phyloP scores from a whole-genome alignment of 2,888 invertebrate genomes.

The Tinea trinotella region DNA sequence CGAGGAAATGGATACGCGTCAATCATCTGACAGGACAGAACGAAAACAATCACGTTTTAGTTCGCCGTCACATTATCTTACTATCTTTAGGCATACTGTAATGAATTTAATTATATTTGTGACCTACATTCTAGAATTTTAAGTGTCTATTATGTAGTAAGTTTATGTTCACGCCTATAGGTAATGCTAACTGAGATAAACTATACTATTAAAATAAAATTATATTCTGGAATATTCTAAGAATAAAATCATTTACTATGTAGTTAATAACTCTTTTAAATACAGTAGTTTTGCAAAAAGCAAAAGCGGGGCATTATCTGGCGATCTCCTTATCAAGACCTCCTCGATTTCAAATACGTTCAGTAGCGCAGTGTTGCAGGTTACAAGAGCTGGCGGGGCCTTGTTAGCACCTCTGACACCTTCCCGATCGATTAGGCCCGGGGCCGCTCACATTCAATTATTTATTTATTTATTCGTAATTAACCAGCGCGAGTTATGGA shows the following conservation, averaged over 20 bases:
- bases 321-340: neutral
- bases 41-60: constrained; percentile 33
- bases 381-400: constrained; percentile 29
- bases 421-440: constrained; percentile 64
- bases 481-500: constrained; percentile 66
- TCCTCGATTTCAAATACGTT: neutral
- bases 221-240: too few species aligned
- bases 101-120: neutral
- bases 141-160: too few species aligned
- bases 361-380: constrained; percentile 2
- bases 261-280: too few species aligned
- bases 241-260: too few species aligned
- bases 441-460: constrained; percentile 72
- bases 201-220: too few species aligned
- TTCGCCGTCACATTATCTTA: constrained; percentile 7
- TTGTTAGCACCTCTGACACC: constrained; percentile 65
- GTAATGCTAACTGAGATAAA: too few species aligned
- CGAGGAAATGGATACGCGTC: constrained; percentile 67
- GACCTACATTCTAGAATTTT: too few species aligned
- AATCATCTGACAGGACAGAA: constrained; percentile 49
- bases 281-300: too few species aligned
- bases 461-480: constrained; percentile 74
- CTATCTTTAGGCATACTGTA: constrained; percentile 36
- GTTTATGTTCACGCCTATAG: too few species aligned
- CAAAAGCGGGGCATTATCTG: neutral